A percentile compares a stretch with the other conserved stretches of the same genome.
Conservation (phyloP, 2,113 vertebrate species). For the Trinectes maculatus region DNA sequence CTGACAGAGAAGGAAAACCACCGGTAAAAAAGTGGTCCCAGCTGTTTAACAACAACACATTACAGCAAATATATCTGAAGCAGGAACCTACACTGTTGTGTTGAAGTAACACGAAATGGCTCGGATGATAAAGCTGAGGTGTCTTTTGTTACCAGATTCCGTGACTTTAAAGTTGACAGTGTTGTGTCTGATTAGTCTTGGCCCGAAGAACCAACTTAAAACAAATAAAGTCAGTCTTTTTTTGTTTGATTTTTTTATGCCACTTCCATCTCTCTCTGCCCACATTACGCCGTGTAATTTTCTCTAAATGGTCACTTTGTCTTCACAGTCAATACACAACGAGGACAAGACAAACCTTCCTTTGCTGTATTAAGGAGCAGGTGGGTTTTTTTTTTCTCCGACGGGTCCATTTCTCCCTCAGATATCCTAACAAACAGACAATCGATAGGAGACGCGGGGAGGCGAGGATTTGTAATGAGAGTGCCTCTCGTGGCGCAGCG, state of each 20-base stretch:
- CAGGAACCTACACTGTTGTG: background rate
- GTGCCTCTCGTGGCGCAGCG: constrained; percentile 28
- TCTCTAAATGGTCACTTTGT: constrained; percentile 63
- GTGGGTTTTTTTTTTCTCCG: constrained; percentile 60
- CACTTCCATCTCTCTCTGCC: constrained; percentile 31
- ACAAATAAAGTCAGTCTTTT: constrained; percentile 8
- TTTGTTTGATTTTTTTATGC: constrained; percentile 14
- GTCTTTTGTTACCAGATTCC: background rate
- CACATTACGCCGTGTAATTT: constrained; percentile 45
- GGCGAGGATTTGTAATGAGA: constrained; percentile 72
- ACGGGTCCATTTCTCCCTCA: constrained; percentile 67
- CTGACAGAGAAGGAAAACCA: no score
- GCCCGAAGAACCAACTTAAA: background rate
- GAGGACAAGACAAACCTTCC: constrained; percentile 62
- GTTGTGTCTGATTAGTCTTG: constrained; percentile 9
- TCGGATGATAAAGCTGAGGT: background rate
- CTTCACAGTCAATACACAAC: constrained; percentile 70
- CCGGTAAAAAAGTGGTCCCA: background rate
- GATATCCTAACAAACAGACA: constrained; percentile 72
- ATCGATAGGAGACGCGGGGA: constrained; percentile 67
- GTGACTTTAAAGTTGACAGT: constrained; percentile 22
- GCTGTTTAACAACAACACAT: background rate
- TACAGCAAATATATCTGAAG: background rate
- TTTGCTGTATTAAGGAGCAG: constrained; percentile 44
- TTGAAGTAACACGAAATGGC: background rate